phyloP scores from a whole-genome alignment of 2,113 vertebrate genomes.

The Murina feae region DNA sequence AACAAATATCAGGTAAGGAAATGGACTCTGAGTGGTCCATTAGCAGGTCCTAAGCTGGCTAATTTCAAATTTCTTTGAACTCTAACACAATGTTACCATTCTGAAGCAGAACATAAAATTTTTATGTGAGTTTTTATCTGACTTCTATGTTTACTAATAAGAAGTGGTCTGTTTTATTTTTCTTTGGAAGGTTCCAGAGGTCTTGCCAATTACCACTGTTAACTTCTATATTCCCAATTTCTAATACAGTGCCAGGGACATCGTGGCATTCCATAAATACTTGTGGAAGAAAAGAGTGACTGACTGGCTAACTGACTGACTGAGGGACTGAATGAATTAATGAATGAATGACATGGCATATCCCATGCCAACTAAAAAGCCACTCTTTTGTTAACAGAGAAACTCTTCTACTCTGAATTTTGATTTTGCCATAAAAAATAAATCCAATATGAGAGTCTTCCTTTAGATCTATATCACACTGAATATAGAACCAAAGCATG shows the following conservation, averaged over 20 bases:
- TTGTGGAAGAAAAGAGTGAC: neutral
- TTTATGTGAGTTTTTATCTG: conserved; percentile 22
- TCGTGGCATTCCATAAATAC: neutral
- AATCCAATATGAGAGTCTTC: conserved; percentile 53
- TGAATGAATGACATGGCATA: neutral
- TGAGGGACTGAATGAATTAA: neutral
- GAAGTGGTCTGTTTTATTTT: neutral
- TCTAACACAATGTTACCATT: neutral
- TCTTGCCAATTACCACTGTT: neutral
- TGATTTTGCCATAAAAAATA: conserved; percentile 68
- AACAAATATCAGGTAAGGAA: neutral
- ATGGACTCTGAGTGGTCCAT: neutral
- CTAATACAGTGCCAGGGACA: neutral
- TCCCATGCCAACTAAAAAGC: conserved; percentile 14
- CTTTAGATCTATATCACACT: conserved; percentile 52
- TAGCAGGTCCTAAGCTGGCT: no score
- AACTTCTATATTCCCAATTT: neutral
- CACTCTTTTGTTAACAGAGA: conserved; percentile 44
- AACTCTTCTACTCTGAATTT: conserved; percentile 55
- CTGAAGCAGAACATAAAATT: neutral
- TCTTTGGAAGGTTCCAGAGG: neutral
- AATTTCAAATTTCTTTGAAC: neutral
- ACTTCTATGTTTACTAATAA: conserved; percentile 22
- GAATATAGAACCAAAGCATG: conserved; percentile 69
- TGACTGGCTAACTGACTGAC: neutral